Evolutionary conservation across 2,888 invertebrate genomes (phyloP).

Genomic region (Tenthredo livida): DNA sequence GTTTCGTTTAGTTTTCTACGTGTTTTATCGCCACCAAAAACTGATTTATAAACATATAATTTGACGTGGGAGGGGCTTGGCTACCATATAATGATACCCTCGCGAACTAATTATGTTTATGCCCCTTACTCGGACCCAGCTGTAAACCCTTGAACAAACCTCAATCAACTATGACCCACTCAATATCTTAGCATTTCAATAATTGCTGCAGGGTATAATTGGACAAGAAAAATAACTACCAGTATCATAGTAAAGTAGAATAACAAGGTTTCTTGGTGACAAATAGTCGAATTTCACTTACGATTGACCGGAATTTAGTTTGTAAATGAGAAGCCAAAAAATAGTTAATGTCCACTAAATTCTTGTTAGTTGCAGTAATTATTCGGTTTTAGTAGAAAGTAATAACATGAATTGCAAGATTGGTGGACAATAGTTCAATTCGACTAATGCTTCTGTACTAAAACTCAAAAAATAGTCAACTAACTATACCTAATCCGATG

Average conservation of each 20-base stretch:
- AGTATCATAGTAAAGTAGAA: neutral
- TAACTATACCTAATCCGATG: neutral
- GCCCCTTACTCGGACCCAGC: conserved; percentile 54
- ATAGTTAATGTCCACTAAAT: neutral
- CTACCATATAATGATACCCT: conserved; percentile 78
- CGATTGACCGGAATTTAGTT: too few relatives aligned
- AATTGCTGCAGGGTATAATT: neutral
- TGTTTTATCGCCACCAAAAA: conserved; percentile 67
- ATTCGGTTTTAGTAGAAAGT: too few relatives aligned
- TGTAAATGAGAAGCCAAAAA: neutral
- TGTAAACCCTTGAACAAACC: conserved; percentile 21
- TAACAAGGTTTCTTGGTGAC: neutral
- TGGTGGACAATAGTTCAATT: too few relatives aligned
- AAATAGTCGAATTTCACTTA: neutral
- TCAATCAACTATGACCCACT: neutral
- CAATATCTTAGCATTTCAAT: conserved; percentile 13
- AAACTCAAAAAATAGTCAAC: neutral
- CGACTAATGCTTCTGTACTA: neutral
- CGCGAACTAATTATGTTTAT: conserved; percentile 77
- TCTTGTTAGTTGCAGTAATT: neutral
- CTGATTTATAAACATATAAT: conserved; percentile 79
- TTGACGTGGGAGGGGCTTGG: conserved; percentile 78
- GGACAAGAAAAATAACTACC: neutral
- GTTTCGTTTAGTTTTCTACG: conserved; percentile 64
- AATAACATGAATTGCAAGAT: too few relatives aligned